Percentiles rank a stretch among this genome's conserved stretches.
Evolutionary conservation across 2,113 vertebrate species (phyloP).

Genomic region (Ciconia stormi): DNA sequence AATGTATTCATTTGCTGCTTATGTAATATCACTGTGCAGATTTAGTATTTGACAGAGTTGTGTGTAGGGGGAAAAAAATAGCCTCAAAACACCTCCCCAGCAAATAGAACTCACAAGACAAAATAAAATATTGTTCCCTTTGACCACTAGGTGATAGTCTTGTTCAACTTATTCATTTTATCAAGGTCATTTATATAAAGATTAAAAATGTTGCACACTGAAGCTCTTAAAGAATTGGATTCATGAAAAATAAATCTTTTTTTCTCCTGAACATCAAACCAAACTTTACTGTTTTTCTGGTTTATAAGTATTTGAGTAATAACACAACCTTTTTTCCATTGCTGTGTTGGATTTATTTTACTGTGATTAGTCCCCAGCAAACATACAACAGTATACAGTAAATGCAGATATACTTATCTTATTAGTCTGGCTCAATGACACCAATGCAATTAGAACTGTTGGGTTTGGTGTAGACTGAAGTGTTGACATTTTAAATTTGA

Average conservation of each 20-base stretch:
- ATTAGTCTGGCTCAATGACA: background rate
- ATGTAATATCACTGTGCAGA: background rate
- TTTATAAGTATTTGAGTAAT: conserved; percentile 27
- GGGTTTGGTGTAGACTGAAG: background rate
- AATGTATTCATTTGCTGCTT: background rate
- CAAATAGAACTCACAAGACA: background rate
- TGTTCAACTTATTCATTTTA: conserved; percentile 66
- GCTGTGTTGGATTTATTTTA: background rate
- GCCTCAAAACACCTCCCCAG: background rate
- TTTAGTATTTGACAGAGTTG: background rate
- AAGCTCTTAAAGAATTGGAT: conserved; percentile 24
- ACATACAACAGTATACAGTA: background rate
- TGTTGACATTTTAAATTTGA: background rate
- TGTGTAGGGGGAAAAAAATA: background rate
- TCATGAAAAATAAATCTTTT: background rate
- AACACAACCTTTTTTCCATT: conserved; percentile 21
- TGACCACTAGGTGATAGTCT: conserved; percentile 71
- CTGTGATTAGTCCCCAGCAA: background rate
- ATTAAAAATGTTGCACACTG: conserved; percentile 49
- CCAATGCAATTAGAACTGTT: background rate
- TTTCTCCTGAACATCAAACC: background rate
- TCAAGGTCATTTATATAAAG: conserved; percentile 70
- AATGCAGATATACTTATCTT: background rate
- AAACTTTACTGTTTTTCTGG: background rate
- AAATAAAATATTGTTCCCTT: background rate